Percentiles rank a stretch among this genome's conserved stretches.
phyloP scores from a whole-genome alignment of 2,797 vertebrate genomes.

The Gymnodraco acuticeps region DNA sequence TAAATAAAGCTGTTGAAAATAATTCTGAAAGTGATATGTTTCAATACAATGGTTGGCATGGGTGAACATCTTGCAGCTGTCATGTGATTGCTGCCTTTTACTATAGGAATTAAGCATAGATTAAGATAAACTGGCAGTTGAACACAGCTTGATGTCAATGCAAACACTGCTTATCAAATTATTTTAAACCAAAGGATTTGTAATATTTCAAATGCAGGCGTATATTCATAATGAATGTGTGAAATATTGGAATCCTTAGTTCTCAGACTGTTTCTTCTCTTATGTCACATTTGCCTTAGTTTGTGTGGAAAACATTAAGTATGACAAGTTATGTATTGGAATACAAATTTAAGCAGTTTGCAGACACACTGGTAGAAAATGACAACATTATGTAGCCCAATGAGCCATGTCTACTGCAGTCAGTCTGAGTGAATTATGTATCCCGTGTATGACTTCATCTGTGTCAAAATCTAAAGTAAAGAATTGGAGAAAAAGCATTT shows the following conservation, averaged over 20 bases:
- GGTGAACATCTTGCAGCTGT: neutral
- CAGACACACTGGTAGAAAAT: constrained; percentile 35
- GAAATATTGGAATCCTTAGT: constrained; percentile 5
- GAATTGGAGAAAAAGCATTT: constrained; percentile 1
- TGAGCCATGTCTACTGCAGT: constrained; percentile 49
- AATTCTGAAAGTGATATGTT: neutral
- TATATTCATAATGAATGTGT: neutral
- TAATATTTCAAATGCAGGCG: neutral
- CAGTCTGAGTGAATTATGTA: constrained; percentile 43
- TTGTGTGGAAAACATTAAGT: constrained; percentile 25
- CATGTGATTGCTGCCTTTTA: neutral
- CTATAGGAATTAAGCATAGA: neutral
- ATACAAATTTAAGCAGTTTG: constrained; percentile 45
- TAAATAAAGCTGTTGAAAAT: neutral
- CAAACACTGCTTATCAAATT: neutral
- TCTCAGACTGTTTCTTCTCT: constrained; percentile 9
- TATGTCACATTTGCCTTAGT: constrained; percentile 51
- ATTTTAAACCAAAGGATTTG: neutral
- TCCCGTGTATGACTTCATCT: constrained; percentile 29
- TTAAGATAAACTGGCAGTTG: neutral
- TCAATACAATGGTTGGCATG: constrained; percentile 1
- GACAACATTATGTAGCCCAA: constrained; percentile 51
- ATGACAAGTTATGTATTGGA: constrained; percentile 36
- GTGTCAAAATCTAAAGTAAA: constrained; percentile 15
- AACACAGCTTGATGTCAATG: neutral